Percentiles rank a stretch among this genome's conserved stretches.
Conservation (phyloP, 1,140 invertebrate species). For the Bombus fervidus region DNA sequence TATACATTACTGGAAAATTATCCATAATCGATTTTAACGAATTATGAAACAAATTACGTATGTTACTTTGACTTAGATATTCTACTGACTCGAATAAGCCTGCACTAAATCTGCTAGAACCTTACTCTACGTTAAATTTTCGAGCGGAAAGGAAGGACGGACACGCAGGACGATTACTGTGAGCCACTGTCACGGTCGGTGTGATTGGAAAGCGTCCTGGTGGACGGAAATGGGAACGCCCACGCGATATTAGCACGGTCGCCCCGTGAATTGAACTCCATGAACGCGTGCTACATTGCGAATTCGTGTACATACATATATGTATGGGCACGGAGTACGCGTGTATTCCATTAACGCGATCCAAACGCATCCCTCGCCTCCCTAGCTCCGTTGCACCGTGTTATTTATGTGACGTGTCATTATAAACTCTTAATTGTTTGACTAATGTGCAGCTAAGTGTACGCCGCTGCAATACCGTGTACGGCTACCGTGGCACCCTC, state of each 20-base stretch:
- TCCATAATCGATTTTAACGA: no score
- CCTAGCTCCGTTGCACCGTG: slow-evolving; percentile 43
- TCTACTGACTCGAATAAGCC: no score
- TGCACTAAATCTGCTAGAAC: no score
- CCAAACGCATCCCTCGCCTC: slow-evolving; percentile 44
- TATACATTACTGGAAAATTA: no score
- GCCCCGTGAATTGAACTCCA: slow-evolving; percentile 64
- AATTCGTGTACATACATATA: slow-evolving; percentile 58
- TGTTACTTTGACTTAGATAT: no score
- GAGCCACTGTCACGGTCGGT: slow-evolving; percentile 46
- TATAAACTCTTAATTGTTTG: slow-evolving; percentile 81
- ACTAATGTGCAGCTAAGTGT: slow-evolving; percentile 77
- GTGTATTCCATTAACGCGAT: slow-evolving; percentile 68
- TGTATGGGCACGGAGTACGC: slow-evolving; percentile 22
- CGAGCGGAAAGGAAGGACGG: no score
- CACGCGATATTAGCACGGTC: slow-evolving; percentile 66
- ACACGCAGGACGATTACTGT: slow-evolving; percentile 42
- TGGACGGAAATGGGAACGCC: slow-evolving; percentile 76
- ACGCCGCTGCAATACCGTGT: slow-evolving; percentile 17
- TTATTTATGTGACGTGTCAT: slow-evolving; percentile 82
- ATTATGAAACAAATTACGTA: no score
- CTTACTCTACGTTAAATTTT: not conserved
- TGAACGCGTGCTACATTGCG: slow-evolving; percentile 50
- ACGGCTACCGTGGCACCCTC: not conserved
- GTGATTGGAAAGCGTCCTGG: slow-evolving; percentile 60